Evolutionary conservation across 2,888 invertebrate species (phyloP), one percentile per base, ranked within the genome.

Genomic region (Gastrophysa polygoni): DNA sequence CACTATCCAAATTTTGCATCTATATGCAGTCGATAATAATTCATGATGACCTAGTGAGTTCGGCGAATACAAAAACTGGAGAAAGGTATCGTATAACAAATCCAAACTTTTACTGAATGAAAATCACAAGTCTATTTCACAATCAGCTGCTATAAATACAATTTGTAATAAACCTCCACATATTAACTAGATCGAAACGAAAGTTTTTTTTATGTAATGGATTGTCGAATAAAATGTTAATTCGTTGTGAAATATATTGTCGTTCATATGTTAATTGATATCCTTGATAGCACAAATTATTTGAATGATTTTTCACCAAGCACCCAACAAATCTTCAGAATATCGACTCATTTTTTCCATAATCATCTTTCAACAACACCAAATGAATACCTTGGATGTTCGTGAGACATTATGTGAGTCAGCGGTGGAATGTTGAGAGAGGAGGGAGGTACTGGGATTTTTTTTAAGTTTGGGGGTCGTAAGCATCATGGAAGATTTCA

Each of bases 131-230:
- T 14, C 3, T 3, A 38, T 38, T 38, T 38, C 38, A 38, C 38
- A 38, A 38, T 14, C 11, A 38, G 14, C 38, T 38, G 14, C 38
- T 38, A 14, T 14, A 14, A 14, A 38, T 38, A 14, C 1, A 4
- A n/a, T 38, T 38, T 14, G 38, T 1, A 38, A 7, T 38, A 38
- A 14, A 38, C 10, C 38, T 38, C 38, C 38, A 10, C 38, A 38
- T 38, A 38, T 38, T 38, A 38, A 38, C 38, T 38, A 38, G 38
- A 38, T 38, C 38, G 38, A 38, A 38, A 14, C 38, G 38, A 38
- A 38, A 38, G 38, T 11, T 38, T 38, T 38, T 32, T 32, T 38
- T 38, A 38, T 38, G 14, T 38, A 38, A 38, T 38, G n/a, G 38
- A 38, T 38, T 38, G n/a, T 38, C 38, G 14, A 38, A 38, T 38